These are phyloP conservation scores for Paradisaea rubra DNA, from an alignment of 2,113 vertebrate species.

Conservation along the genomic window DNA sequence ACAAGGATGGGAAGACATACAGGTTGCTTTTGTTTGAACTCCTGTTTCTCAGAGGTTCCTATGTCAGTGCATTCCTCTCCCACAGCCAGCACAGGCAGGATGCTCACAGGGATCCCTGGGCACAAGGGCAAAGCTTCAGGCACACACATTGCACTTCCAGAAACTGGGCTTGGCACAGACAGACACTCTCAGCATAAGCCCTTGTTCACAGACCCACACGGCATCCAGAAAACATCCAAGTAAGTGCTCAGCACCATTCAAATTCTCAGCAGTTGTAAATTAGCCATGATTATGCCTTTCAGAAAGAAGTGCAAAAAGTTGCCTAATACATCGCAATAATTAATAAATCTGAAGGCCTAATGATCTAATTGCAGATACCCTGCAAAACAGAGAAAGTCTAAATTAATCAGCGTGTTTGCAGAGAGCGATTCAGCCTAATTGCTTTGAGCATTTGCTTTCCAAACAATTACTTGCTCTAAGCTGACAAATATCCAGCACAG, in stretches of 20 bases:
- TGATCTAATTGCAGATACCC: slow-evolving; percentile 55
- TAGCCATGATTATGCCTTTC: slow-evolving; percentile 26
- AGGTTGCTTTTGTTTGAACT: neutral
- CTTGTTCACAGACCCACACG: neutral
- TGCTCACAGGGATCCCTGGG: neutral
- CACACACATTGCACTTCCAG: neutral
- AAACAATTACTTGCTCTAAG: slow-evolving; percentile 32
- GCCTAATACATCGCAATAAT: slow-evolving; percentile 45
- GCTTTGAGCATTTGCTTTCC: slow-evolving; percentile 32
- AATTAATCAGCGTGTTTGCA: neutral
- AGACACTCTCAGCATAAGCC: neutral
- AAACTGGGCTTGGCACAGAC: neutral
- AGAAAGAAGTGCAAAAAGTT: slow-evolving; percentile 13
- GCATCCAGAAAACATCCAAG: neutral
- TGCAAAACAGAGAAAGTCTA: slow-evolving; percentile 33
- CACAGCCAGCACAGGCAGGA: neutral
- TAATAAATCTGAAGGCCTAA: slow-evolving; percentile 56
- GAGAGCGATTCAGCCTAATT: slow-evolving; percentile 39
- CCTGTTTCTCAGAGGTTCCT: neutral
- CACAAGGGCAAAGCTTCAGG: neutral
- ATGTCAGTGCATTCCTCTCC: neutral
- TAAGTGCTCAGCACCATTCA: neutral
- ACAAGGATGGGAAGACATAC: neutral
- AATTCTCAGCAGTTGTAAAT: neutral
- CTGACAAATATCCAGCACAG: neutral